phyloP scores from a whole-genome alignment of 2,113 vertebrate genomes.

The Vulpes ferrilata region DNA sequence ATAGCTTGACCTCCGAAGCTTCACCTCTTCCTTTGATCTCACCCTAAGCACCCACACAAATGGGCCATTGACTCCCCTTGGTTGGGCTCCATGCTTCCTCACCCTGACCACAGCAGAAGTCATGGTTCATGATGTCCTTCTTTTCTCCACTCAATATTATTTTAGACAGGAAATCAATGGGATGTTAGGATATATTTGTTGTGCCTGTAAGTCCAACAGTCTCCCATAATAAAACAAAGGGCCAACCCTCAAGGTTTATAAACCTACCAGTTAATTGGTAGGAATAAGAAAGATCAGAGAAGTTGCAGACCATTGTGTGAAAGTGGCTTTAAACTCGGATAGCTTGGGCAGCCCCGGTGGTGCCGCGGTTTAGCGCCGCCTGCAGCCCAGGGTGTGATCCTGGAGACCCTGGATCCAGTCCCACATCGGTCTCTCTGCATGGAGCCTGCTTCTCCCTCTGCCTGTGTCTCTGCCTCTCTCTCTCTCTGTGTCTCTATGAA shows the following conservation, averaged over 20 bases:
- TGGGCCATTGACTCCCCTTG: neutral
- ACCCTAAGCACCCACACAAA: neutral
- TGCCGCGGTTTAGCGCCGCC: too few relatives aligned
- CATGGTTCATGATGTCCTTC: neutral
- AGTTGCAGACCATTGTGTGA: too few relatives aligned
- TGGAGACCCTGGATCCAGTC: too few relatives aligned
- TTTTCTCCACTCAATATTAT: neutral
- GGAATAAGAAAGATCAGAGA: neutral
- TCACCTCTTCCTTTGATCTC: constrained; percentile 15
- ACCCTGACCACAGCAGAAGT: neutral
- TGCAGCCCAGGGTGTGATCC: too few relatives aligned
- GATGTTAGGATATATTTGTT: accelerated
- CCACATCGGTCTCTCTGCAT: too few relatives aligned
- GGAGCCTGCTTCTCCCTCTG: too few relatives aligned
- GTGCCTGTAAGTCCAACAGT: neutral
- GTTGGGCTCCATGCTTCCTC: constrained; percentile 1
- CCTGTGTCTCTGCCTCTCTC: too few relatives aligned
- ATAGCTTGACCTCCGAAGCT: constrained; percentile 33
- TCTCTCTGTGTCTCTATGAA: too few relatives aligned
- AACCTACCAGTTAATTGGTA: neutral
- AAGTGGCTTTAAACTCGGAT: neutral
- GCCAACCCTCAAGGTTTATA: neutral
- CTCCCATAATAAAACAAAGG: neutral
- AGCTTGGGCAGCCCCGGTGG: too few relatives aligned
- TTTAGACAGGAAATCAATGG: constrained; percentile 41